These are phyloP conservation scores for Venturia canescens DNA, from an alignment of 1,140 invertebrate genomes.

Conservation along the genomic window DNA sequence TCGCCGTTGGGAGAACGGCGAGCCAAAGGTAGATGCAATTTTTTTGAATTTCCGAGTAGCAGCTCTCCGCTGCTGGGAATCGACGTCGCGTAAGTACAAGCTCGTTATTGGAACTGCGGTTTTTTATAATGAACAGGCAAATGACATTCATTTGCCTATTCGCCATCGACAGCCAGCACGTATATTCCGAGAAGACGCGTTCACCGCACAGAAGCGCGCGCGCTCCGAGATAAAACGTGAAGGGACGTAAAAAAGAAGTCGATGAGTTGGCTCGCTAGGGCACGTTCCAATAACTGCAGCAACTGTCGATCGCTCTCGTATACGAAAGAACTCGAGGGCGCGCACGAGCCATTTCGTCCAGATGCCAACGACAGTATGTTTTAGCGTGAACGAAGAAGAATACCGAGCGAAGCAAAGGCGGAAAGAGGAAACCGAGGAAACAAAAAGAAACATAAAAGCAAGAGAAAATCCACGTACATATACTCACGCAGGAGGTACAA, in stretches of 20 bases:
- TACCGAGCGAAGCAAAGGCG: neutral
- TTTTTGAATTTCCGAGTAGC: too few species aligned
- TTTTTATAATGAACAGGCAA: too few species aligned
- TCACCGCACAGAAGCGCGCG: too few species aligned
- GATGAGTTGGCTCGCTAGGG: slow-evolving; percentile 7
- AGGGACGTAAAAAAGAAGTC: neutral
- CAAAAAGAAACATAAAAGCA: neutral
- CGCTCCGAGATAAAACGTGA: neutral
- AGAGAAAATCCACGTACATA: neutral
- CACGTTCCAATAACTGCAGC: slow-evolving; percentile 31
- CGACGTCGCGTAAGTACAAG: too few species aligned
- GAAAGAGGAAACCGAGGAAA: neutral
- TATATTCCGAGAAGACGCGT: too few species aligned
- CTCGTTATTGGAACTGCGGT: too few species aligned
- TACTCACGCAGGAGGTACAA: neutral
- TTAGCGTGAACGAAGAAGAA: slow-evolving; percentile 19
- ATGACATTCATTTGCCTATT: too few species aligned
- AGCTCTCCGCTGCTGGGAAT: too few species aligned
- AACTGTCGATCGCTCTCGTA: slow-evolving; percentile 7
- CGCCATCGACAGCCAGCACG: too few species aligned
- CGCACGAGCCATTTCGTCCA: slow-evolving; percentile 28
- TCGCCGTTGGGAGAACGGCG: too few species aligned
- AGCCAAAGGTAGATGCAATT: too few species aligned
- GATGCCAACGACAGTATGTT: slow-evolving; percentile 30
- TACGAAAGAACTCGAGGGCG: slow-evolving; percentile 8